These are phyloP conservation scores for Melinopterus prodromus DNA, from an alignment of 2,888 invertebrate species.

Conservation along the genomic window DNA sequence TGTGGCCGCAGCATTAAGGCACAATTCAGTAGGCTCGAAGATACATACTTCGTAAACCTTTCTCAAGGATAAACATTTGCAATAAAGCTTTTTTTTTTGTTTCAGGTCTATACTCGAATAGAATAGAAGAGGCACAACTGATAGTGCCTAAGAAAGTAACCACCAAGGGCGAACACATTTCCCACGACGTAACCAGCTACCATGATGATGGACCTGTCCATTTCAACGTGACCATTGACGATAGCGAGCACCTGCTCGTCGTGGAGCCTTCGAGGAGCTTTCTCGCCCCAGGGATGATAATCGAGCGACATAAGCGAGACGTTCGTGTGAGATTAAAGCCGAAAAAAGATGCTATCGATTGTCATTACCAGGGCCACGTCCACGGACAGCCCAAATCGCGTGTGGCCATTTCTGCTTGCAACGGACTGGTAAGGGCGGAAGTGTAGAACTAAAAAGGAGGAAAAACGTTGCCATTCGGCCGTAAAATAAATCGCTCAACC, in stretches of 20 bases:
- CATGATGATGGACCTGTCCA: conserved; percentile 66
- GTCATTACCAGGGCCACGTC: conserved; percentile 83
- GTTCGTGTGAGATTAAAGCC: conserved; percentile 65
- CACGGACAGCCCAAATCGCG: conserved; percentile 73
- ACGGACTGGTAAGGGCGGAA: conserved; percentile 77
- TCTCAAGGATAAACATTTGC: too few species aligned
- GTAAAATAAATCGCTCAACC: too few species aligned
- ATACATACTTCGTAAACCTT: too few species aligned
- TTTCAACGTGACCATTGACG: conserved; percentile 60
- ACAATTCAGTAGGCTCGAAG: too few species aligned
- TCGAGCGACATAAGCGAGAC: conserved; percentile 72
- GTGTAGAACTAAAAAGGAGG: not conserved
- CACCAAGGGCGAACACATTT: conserved; percentile 65
- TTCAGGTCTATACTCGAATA: conserved; percentile 62
- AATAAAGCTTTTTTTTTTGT: conserved; percentile 33
- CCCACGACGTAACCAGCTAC: conserved; percentile 64
- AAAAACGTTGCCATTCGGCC: not conserved
- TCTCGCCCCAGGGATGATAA: conserved; percentile 73
- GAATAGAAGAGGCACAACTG: conserved; percentile 66
- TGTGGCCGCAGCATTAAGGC: too few species aligned
- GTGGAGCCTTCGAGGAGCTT: conserved; percentile 70
- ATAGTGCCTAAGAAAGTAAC: conserved; percentile 70
- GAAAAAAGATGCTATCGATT: conserved; percentile 65
- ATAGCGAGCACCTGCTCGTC: conserved; percentile 56
- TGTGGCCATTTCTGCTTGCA: conserved; percentile 83